phyloP scores from a whole-genome alignment of 2,113 vertebrate genomes.

The Mixornis gularis region DNA sequence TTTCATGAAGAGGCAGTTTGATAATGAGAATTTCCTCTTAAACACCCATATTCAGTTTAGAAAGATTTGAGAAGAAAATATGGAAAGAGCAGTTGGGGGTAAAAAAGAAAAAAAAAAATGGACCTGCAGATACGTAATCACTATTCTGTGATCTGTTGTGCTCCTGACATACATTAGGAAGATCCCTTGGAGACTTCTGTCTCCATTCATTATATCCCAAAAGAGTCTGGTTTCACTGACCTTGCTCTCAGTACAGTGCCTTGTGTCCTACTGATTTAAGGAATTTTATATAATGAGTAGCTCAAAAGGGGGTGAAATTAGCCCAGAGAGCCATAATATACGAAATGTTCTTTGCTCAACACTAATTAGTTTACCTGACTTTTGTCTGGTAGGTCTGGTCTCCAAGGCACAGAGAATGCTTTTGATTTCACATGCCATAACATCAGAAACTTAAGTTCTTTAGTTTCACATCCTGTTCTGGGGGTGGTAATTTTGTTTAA shows the following conservation, averaged over 20 bases:
- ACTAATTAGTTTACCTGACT: constrained; percentile 53
- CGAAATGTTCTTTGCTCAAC: constrained; percentile 32
- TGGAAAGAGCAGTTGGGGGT: background rate
- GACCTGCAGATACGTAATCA: background rate
- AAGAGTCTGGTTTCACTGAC: constrained; percentile 38
- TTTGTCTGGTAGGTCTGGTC: constrained; percentile 36
- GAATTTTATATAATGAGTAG: background rate
- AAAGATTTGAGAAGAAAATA: background rate
- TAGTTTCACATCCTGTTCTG: background rate
- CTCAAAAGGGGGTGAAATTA: constrained; percentile 28
- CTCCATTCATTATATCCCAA: constrained; percentile 29
- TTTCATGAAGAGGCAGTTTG: background rate
- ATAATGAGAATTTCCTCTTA: background rate
- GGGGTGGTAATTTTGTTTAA: background rate
- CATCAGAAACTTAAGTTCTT: background rate
- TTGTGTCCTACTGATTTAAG: constrained; percentile 40
- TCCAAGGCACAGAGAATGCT: constrained; percentile 1
- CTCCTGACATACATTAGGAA: constrained; percentile 25
- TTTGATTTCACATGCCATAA: constrained; percentile 25
- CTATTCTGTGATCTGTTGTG: background rate
- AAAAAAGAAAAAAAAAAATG: background rate
- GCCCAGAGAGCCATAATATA: constrained; percentile 11
- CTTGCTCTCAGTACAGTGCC: constrained; percentile 26
- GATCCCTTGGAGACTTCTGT: constrained; percentile 45
- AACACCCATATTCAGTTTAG: background rate